Percentiles rank a stretch among this genome's conserved stretches.
phyloP scores from a whole-genome alignment of 92 coral and sea anemone species.

The Paragorgia papillata region DNA sequence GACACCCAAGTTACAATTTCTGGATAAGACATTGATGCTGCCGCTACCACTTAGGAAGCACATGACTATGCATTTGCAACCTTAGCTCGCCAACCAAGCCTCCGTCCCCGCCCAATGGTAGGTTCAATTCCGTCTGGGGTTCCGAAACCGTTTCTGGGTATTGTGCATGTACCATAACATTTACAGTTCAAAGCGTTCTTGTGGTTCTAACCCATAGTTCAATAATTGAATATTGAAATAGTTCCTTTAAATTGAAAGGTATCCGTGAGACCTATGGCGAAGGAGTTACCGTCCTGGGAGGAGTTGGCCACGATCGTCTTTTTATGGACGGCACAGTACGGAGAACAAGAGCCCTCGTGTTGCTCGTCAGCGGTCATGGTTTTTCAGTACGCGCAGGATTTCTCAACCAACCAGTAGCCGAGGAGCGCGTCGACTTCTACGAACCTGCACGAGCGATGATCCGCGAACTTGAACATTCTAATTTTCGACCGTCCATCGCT shows the following conservation, averaged over 20 bases:
- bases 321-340: conserved; percentile 90
- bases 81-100: no score
- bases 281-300: conserved; percentile 81
- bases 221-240: no score
- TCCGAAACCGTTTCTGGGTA: no score
- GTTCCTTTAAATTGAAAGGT: conserved; percentile 68
- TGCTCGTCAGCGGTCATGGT: conserved; percentile 73
- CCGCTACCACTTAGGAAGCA: no score
- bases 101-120: no score
- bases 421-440: conserved; percentile 65
- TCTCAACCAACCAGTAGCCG: conserved; percentile 61
- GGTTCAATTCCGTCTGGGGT: no score
- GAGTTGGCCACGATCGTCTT: conserved; percentile 96
- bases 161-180: no score
- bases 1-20: no score
- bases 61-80: no score
- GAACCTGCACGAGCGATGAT: conserved; percentile 71
- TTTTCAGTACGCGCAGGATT: conserved; percentile 93
- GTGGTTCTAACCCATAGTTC: no score
- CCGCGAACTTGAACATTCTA: conserved; percentile 62
- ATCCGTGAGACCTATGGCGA: conserved; percentile 88
- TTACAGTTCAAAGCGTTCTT: no score
- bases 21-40: no score
- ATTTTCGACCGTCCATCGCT: conserved; percentile 67
- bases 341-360: conserved; percentile 78